Conservation (phyloP, 1,140 invertebrate genomes). For the Lutraria rhynchaena region DNA sequence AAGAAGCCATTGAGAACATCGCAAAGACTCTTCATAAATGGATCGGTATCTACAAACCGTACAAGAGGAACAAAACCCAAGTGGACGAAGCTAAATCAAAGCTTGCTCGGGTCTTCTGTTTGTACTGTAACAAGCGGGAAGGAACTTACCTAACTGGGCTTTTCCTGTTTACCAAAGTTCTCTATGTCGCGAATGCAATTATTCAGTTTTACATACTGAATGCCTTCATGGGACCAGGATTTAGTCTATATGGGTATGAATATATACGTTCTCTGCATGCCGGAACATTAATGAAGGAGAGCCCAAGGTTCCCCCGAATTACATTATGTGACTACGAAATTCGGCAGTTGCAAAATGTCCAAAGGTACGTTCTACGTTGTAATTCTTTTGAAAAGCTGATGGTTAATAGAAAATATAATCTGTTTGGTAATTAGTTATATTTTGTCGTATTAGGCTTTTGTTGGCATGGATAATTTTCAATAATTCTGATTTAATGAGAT, state of each 20-base stretch:
- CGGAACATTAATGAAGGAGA: constrained; percentile 80
- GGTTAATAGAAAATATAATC: neutral
- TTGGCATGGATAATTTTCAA: too few species aligned
- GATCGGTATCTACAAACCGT: constrained; percentile 63
- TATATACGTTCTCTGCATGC: constrained; percentile 79
- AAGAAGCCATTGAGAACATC: constrained; percentile 65
- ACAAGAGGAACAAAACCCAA: constrained; percentile 60
- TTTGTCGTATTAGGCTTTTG: too few species aligned
- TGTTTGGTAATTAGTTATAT: neutral
- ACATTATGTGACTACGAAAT: constrained; percentile 84
- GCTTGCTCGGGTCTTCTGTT: constrained; percentile 67
- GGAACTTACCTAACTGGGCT: constrained; percentile 82
- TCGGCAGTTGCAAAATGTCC: constrained; percentile 80
- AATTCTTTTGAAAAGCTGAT: constrained; percentile 46
- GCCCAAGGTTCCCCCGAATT: constrained; percentile 82
- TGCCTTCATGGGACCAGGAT: constrained; percentile 72
- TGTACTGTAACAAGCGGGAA: constrained; percentile 80
- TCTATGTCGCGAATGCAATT: constrained; percentile 75
- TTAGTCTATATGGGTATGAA: constrained; percentile 80
- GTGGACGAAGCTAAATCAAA: constrained; percentile 62
- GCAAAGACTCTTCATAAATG: constrained; percentile 69
- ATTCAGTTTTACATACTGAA: constrained; percentile 79
- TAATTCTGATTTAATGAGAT: too few species aligned
- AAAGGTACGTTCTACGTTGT: constrained; percentile 68
- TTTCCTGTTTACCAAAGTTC: constrained; percentile 80